Base-by-base conservation (phyloP, 2,113 vertebrate genomes). In the Heloderma charlesbogerti region DNA sequence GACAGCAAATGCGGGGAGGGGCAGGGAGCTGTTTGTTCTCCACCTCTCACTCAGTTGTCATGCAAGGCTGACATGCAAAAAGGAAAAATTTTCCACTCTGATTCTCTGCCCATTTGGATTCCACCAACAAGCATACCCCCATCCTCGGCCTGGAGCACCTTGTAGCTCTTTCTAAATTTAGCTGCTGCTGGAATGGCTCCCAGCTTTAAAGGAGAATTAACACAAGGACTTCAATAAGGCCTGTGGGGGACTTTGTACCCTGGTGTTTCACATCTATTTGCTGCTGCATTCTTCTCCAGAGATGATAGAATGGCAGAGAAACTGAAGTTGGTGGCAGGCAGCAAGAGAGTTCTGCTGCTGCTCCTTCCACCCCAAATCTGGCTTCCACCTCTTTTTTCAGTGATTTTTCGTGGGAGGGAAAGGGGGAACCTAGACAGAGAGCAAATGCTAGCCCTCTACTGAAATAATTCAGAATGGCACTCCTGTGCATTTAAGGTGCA, bases 91-190 rank as follows among this genome's bases (percentile, higher is more conserved):
- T 88, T 51, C 57, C 54, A 84, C 43, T 84, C 40, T 75, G 69
- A 84, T 84, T 84, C 77, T 84, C 81, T 90, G 71, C 54, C 54
- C 12, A 48, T 84, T 77, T 84, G 71, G 69, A 77, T 84, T 75
- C 54, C 81, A 77, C 67, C 54, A 84, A 57, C 29, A 20, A 31
- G 57, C 45, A 45, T n/a, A 84, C 12, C 34, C 45, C 54, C 12
- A 34, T 74, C 69, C 8, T 74, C 51, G 9, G 54, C 37, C 37
- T 43, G 71, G 51, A 84, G 69, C 82, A 84, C 71, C 54, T 90
- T 85, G 82, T 51, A 85, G 60, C 71, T 67, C 72, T 90, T 77
- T 90, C 71, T 83, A 85, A 90, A 78, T 90, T 90, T 90, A 85
- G 82, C 71, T 90, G 82, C 40, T 78, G 43, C 83, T 85, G 43